A percentile compares a stretch with the other conserved stretches of the same genome.
These are phyloP conservation scores for Conus betulinus DNA, from an alignment of 1,140 invertebrate species.

Conservation along the genomic window DNA sequence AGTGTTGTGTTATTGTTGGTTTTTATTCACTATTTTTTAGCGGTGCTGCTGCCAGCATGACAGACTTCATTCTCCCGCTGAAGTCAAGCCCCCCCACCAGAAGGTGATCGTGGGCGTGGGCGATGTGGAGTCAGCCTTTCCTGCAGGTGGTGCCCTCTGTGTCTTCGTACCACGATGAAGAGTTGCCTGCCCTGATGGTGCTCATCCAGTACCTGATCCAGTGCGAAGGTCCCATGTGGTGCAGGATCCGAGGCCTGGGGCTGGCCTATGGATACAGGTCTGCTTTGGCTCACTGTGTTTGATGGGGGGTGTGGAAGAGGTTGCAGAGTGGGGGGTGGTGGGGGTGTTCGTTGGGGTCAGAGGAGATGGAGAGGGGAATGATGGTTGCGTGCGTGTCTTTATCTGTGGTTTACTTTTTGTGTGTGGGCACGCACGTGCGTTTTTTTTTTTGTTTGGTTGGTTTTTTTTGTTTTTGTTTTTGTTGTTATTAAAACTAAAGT, in stretches of 20 bases:
- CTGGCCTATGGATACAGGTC: conserved; percentile 86
- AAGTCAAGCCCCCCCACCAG: conserved; percentile 57
- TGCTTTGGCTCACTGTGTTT: neutral
- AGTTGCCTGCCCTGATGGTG: conserved; percentile 85
- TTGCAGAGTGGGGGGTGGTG: too few species aligned
- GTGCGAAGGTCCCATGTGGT: conserved; percentile 93
- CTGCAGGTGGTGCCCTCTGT: conserved; percentile 82
- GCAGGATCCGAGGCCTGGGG: conserved; percentile 87
- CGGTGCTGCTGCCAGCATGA: neutral
- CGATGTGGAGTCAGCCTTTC: conserved; percentile 88
- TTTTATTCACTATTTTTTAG: too few species aligned
- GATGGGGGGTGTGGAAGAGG: too few species aligned
- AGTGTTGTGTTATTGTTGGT: too few species aligned
- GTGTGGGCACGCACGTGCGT: neutral
- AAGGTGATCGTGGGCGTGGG: conserved; percentile 87
- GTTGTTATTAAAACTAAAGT: neutral
- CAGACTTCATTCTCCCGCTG: conserved; percentile 33
- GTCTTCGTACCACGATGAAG: conserved; percentile 80
- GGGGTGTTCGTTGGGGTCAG: too few species aligned
- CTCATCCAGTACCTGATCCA: conserved; percentile 91
- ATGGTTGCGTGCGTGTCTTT: too few species aligned
- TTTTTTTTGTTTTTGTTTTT: neutral
- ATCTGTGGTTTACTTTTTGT: neutral
- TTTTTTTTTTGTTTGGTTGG: too few species aligned
- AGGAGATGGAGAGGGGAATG: too few species aligned